Percentiles rank a stretch among this genome's conserved stretches.
phyloP scores from a whole-genome alignment of 2,888 invertebrate genomes.

The Dicranocentrus wangi region DNA sequence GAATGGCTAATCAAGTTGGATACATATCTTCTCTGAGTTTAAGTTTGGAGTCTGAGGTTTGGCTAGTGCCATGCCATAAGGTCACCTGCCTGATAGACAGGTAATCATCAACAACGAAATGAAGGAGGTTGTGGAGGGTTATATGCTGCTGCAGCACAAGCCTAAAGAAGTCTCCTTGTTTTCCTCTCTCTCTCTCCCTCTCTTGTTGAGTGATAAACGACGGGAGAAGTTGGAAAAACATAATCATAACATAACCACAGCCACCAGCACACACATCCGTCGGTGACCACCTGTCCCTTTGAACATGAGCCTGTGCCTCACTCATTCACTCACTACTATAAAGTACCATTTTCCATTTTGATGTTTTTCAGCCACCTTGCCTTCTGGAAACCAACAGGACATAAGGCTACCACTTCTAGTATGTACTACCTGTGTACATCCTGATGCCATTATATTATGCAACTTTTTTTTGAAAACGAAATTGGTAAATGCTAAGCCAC shows the following conservation, averaged over 20 bases:
- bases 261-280: not conserved
- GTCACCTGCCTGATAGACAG: slow-evolving; percentile 16
- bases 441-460: no score
- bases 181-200: no score
- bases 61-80: slow-evolving; percentile 22
- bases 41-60: not conserved
- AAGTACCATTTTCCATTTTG: not conserved
- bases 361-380: not conserved
- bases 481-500: not conserved
- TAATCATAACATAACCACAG: no score
- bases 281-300: slow-evolving; percentile 63
- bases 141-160: not conserved
- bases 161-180: not conserved
- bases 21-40: not conserved
- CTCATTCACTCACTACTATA: not conserved
- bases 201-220: no score
- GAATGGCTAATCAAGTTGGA: not conserved
- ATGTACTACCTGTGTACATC: not conserved
- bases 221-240: no score
- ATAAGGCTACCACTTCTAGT: not conserved
- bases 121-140: not conserved
- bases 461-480: not conserved
- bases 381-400: not conserved
- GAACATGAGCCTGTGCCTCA: slow-evolving; percentile 6
- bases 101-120: not conserved